A percentile compares a stretch with the other conserved stretches of the same genome.
Evolutionary conservation across 1,140 invertebrate species (phyloP).

Genomic region (Vanessa atalanta): DNA sequence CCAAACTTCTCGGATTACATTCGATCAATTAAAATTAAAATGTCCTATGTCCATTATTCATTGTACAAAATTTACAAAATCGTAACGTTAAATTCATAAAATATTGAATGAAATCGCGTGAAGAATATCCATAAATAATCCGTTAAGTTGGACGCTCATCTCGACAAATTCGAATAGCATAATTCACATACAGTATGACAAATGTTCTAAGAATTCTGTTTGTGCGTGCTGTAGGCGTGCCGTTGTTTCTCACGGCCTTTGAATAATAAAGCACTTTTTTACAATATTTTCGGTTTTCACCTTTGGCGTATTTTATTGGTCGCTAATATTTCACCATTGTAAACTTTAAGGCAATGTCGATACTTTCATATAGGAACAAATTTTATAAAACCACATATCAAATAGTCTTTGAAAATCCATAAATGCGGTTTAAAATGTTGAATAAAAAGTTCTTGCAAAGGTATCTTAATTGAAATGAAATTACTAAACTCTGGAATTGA

Average conservation of each 20-base stretch:
- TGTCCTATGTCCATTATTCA: too few species aligned
- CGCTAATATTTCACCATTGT: slow-evolving; percentile 13
- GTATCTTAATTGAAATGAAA: too few species aligned
- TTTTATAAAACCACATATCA: background rate
- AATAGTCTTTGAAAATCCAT: too few species aligned
- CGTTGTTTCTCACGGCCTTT: slow-evolving; percentile 37
- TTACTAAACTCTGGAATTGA: too few species aligned
- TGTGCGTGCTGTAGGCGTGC: slow-evolving; percentile 38
- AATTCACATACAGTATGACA: slow-evolving; percentile 38
- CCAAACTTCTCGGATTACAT: too few species aligned
- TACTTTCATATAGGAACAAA: background rate
- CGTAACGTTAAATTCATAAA: background rate
- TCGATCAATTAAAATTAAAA: too few species aligned
- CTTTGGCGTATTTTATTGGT: slow-evolving; percentile 15
- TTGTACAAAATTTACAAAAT: too few species aligned
- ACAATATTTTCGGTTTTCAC: slow-evolving; percentile 29
- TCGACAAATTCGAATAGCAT: slow-evolving; percentile 36
- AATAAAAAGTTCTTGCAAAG: too few species aligned
- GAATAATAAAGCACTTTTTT: slow-evolving; percentile 29
- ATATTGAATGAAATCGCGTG: slow-evolving; percentile 28
- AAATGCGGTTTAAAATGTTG: too few species aligned
- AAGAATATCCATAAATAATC: slow-evolving; percentile 33
- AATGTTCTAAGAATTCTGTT: slow-evolving; percentile 42
- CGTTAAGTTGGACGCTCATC: slow-evolving; percentile 17
- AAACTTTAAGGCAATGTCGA: background rate